phyloP scores from a whole-genome alignment of 2,888 invertebrate species.

The Itoplectis maculator region DNA sequence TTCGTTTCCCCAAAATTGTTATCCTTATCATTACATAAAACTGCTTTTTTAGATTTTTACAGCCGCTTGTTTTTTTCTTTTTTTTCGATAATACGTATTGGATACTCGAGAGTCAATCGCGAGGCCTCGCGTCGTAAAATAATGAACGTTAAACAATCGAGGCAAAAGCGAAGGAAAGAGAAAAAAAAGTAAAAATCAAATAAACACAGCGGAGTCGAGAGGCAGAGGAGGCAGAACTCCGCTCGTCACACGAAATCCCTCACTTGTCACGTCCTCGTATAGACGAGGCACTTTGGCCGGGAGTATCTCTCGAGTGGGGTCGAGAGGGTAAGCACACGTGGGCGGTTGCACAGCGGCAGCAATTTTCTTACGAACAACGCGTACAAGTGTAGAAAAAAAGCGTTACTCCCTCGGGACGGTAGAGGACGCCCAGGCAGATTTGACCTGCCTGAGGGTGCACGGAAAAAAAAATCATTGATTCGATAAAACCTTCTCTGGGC shows the following conservation, averaged over 20 bases:
- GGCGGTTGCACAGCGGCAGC: slow-evolving; percentile 45
- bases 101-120: neutral
- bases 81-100: neutral
- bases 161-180: no score
- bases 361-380: neutral
- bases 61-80: no score
- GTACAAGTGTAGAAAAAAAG: slow-evolving; percentile 2
- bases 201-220: neutral
- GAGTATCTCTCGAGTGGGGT: slow-evolving; percentile 39
- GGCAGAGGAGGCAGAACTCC: neutral
- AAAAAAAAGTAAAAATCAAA: neutral
- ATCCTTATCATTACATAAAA: no score
- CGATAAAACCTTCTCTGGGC: no score
- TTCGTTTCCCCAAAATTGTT: neutral
- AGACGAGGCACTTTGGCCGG: slow-evolving; percentile 28
- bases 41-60: no score
- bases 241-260: slow-evolving; percentile 45
- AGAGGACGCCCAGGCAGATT: slow-evolving; percentile 41
- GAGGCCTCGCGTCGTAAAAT: neutral
- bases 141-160: neutral
- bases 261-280: slow-evolving; percentile 43
- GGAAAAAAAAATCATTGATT: no score
- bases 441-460: neutral
- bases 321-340: slow-evolving; percentile 31
- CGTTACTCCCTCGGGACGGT: slow-evolving; percentile 4